phyloP scores from a whole-genome alignment of 2,113 vertebrate genomes.

The Sander lucioperca region DNA sequence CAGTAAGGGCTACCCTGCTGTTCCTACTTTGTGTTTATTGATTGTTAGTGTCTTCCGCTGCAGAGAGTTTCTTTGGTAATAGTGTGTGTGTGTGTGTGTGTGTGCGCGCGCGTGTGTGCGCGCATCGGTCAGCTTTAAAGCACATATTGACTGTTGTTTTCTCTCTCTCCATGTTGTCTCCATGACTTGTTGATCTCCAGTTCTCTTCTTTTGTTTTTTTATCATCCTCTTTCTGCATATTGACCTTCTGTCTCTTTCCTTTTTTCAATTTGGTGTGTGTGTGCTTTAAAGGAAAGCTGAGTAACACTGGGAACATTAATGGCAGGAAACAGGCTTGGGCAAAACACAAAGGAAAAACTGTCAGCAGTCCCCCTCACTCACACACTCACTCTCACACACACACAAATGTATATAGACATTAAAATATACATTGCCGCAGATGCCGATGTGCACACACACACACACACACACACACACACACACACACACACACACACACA shows the following conservation, averaged over 20 bases:
- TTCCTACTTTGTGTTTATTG: conserved; percentile 67
- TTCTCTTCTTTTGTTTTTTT: not conserved
- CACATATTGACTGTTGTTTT: conserved; percentile 9
- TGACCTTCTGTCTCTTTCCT: conserved; percentile 33
- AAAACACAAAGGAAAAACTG: conserved; percentile 67
- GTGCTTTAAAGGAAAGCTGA: conserved; percentile 36
- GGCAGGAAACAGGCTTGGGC: conserved; percentile 65
- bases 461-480: not conserved
- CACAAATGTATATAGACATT: too few species aligned
- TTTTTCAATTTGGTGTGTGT: not conserved
- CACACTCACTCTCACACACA: too few species aligned
- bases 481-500: not conserved
- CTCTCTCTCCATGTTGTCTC: conserved; percentile 5
- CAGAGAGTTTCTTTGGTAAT: conserved; percentile 22
- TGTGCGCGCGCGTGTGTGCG: not conserved
- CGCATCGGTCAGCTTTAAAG: conserved; percentile 5
- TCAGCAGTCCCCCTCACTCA: conserved; percentile 34
- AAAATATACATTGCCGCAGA: too few species aligned
- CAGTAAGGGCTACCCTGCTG: conserved; percentile 68
- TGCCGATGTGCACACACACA: too few species aligned
- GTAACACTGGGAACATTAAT: conserved; percentile 53
- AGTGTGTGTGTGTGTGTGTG: conserved; percentile 6
- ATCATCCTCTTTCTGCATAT: conserved; percentile 19
- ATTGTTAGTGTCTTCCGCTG: conserved; percentile 60
- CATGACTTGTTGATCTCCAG: conserved; percentile 15